phyloP scores from a whole-genome alignment of 2,797 vertebrate species.

The Onychomys torridus region DNA sequence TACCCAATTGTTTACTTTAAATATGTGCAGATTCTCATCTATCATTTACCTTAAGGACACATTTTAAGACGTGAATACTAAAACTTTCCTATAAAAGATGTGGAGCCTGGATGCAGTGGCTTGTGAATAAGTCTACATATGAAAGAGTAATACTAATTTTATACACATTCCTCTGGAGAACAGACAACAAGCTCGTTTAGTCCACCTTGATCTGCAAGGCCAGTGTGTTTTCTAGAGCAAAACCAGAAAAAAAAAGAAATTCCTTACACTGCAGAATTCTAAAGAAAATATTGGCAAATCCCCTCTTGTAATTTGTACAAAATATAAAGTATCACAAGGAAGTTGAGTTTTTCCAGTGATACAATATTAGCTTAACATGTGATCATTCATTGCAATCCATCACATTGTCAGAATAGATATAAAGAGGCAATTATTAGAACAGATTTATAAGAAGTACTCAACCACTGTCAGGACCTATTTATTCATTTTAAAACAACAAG shows the following conservation, averaged over 20 bases:
- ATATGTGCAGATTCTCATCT: background rate
- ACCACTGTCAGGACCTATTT: constrained; percentile 2
- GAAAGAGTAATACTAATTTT: background rate
- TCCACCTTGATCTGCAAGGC: background rate
- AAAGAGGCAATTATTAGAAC: background rate
- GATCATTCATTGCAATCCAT: background rate
- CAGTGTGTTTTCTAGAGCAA: background rate
- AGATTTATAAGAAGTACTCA: constrained; percentile 6
- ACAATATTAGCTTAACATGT: background rate
- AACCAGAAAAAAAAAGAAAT: background rate
- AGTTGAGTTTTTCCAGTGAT: background rate
- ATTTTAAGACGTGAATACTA: constrained; percentile 17
- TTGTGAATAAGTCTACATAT: background rate
- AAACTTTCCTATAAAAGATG: background rate
- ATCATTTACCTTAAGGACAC: background rate
- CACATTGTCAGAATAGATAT: constrained; percentile 5
- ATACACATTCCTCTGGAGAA: background rate
- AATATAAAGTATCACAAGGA: background rate
- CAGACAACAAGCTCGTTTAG: background rate
- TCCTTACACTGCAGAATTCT: background rate
- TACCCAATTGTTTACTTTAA: background rate
- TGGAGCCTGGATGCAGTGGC: background rate
- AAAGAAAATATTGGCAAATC: constrained; percentile 31
- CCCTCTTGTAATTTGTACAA: background rate
- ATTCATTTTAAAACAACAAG: constrained; percentile 9